Conservation (phyloP, 2,113 vertebrate genomes). For the Notothenia rossii region DNA sequence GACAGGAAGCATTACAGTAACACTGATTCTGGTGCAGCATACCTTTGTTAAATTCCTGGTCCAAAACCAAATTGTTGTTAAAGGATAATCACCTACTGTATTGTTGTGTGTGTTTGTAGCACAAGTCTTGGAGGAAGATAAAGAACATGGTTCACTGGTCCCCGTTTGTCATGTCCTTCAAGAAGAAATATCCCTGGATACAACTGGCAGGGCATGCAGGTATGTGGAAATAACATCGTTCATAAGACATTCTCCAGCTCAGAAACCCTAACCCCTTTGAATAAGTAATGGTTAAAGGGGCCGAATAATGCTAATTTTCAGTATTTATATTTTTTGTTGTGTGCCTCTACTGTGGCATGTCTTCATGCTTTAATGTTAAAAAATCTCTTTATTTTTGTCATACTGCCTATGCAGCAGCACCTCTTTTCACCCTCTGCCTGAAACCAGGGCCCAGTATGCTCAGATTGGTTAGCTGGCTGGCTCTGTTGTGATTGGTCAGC, state of each 20-base stretch:
- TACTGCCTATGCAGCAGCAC: too few species aligned
- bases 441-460: too few species aligned
- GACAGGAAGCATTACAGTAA: not conserved
- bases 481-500: too few species aligned
- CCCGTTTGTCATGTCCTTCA: slow-evolving; percentile 98
- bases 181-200: slow-evolving; percentile 99
- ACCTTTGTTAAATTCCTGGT: not conserved
- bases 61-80: not conserved
- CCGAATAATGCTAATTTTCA: too few species aligned
- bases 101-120: slow-evolving; percentile 78
- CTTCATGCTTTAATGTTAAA: too few species aligned
- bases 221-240: slow-evolving; percentile 50
- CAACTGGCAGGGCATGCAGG: slow-evolving; percentile 98
- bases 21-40: not conserved
- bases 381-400: too few species aligned
- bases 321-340: too few species aligned
- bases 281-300: too few species aligned
- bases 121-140: slow-evolving; percentile 99
- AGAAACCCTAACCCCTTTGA: not conserved
- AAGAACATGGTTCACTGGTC: slow-evolving; percentile 99
- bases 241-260: not conserved
- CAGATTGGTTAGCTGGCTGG: too few species aligned
- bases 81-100: not conserved
- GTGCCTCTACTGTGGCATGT: too few species aligned
- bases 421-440: too few species aligned